Conservation (phyloP, 2,797 vertebrate species). For the Galagoides demidoff region DNA sequence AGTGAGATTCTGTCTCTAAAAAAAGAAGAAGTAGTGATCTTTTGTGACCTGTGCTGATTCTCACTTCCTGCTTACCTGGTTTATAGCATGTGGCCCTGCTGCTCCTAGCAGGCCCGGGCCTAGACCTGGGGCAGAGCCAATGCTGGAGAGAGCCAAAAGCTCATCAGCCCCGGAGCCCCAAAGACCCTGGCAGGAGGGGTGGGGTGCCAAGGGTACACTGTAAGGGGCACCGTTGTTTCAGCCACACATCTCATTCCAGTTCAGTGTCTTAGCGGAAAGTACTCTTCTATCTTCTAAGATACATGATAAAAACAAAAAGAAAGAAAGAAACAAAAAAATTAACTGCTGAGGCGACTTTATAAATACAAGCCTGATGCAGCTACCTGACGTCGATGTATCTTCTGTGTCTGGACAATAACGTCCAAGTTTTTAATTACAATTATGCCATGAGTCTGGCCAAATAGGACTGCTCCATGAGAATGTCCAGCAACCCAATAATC, state of each 20-base stretch:
- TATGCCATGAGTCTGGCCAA: not conserved
- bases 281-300: not conserved
- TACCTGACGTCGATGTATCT: not conserved
- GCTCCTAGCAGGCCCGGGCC: not conserved
- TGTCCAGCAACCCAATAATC: not conserved
- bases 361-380: not conserved
- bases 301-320: not conserved
- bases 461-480: not conserved
- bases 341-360: not conserved
- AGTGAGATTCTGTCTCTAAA: too few relatives aligned
- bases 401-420: not conserved
- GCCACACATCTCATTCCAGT: not conserved
- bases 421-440: not conserved
- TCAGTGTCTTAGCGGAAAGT: not conserved
- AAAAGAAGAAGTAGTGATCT: not conserved
- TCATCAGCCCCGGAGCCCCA: not conserved
- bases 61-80: not conserved
- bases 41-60: not conserved
- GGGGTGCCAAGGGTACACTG: too few relatives aligned
- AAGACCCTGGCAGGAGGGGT: rapidly evolving
- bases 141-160: not conserved
- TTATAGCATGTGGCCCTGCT: not conserved
- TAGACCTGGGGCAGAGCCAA: not conserved
- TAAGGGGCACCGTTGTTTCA: not conserved
- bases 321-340: not conserved